Evolutionary conservation across 2,797 vertebrate genomes (phyloP), one percentile per base, ranked within the genome.

Genomic region (Darevskia nairensis): DNA sequence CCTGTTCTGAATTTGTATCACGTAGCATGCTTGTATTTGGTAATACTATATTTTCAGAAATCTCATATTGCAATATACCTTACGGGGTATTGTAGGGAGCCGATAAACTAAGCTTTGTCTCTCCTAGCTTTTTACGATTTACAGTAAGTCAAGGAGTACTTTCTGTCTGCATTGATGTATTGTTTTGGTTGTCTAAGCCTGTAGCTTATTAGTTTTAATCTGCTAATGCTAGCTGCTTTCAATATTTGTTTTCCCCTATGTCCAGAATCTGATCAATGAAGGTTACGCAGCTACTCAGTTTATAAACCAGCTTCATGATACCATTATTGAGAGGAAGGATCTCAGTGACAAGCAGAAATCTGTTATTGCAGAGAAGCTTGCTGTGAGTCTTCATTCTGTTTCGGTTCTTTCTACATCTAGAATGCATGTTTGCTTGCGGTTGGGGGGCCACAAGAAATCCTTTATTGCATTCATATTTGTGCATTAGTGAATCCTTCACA

Each of bases 201-300:
- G 19, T 7, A 32, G 66, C 13, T 17, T 66, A 10, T 61, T 35
- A 35, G 8, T 76, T 82, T 32, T 50, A 39, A 32, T 21, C 9
- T 32, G 81, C 6, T n/a, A 77, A 61, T 85, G 13, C n/a, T 87
- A 69, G 80, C 76, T 81, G 17, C 69, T 7, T 82, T 85, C 50
- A 0, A 0, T n/a, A n/a, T 92, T 93, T 88, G 41, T n/a, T 88
- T 6, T 86, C 83, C 21, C 71, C 29, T 81, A 35, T 71, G 35
- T 75, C 6, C 87, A 99, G 99, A 96, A 97, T 83, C 92, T 99
- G 93, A 98, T 99, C 82, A 97, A 98, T 79, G 98, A 99, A 82
- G 99, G 99, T 0, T 98, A 98, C n/a, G 98, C 98, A 85, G 98
- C 97, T 80, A 98, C 97, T 44, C 98, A 98, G 93, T 96, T 99